Conservation (phyloP, 2,797 vertebrate species). For the Sebastes steindachneri region DNA sequence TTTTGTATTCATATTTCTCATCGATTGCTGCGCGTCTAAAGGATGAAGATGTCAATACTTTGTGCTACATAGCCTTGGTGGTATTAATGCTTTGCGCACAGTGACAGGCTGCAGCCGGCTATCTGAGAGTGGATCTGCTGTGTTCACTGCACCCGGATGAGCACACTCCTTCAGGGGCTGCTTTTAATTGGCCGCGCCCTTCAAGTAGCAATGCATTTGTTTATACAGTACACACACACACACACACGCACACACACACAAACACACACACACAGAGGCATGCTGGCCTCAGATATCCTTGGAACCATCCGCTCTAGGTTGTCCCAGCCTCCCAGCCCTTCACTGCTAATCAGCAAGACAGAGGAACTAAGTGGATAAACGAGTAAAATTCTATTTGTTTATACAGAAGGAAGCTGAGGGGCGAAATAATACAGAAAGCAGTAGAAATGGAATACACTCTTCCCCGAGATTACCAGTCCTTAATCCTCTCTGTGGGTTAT, state of each 20-base stretch:
- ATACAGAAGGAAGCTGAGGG: slow-evolving; percentile 52
- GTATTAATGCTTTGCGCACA: slow-evolving; percentile 41
- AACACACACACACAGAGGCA: slow-evolving; percentile 6
- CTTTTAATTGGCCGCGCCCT: slow-evolving; percentile 72
- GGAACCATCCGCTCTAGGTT: slow-evolving; percentile 63
- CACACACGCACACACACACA: not conserved
- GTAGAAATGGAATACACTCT: slow-evolving; percentile 52
- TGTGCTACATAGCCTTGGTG: slow-evolving; percentile 1
- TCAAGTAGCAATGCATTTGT: slow-evolving; percentile 58
- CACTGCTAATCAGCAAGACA: slow-evolving; percentile 63
- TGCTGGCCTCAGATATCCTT: slow-evolving; percentile 63
- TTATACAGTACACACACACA: slow-evolving; percentile 41
- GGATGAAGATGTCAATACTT: slow-evolving; percentile 50
- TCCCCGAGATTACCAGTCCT: slow-evolving; percentile 59
- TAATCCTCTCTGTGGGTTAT: slow-evolving; percentile 72
- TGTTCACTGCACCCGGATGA: slow-evolving; percentile 72
- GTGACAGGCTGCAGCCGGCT: slow-evolving; percentile 56
- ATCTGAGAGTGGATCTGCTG: slow-evolving; percentile 59
- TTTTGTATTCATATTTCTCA: slow-evolving; percentile 10
- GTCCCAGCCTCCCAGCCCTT: slow-evolving; percentile 61
- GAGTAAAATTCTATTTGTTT: slow-evolving; percentile 64
- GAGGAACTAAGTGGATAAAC: slow-evolving; percentile 72
- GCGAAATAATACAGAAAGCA: slow-evolving; percentile 37
- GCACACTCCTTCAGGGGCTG: slow-evolving; percentile 58
- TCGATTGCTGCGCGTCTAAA: not conserved